Base-by-base conservation (phyloP, 2,113 vertebrate genomes). In the Mellivora capensis region DNA sequence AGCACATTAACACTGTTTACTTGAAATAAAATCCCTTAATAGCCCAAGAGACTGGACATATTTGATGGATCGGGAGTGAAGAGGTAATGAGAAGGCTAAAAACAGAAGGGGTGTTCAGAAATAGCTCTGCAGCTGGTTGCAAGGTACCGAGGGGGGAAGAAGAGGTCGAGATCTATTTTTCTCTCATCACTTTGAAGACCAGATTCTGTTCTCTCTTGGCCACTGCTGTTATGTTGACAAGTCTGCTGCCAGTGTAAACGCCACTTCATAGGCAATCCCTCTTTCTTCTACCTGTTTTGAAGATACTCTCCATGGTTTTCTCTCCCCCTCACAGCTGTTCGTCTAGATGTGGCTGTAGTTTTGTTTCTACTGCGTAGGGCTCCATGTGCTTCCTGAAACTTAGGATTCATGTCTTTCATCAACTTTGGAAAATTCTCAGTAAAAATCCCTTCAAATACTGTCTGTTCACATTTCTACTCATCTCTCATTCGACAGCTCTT, bases 11-110 rank as follows among this genome's bases (percentile, higher is more conserved):
- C 84, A 94, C 94, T 97, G 90, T 97, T 98, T 97, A 95, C 94
- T 98, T 98, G 90, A 91, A 97, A 94, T 97, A 84, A 97, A 98
- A 96, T 90, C 83, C 90, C 84, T 96, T 96, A 89, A 96, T 76
- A 96, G 92, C 85, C 71, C 87, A 69, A 92, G 95, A 96, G 93
- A 83, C 96, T 64, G 69, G 44, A 84, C 57, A 31, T 93, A 97
- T 85, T 96, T 97, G 97, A 84, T 52, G 83, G 96, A 90, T 87
- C 34, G 21, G 74, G 87, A 96, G 34, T 61, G 52, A 74, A 49
- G 71, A 96, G 57, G 90, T 90, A 49, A 96, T 27, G 61, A 71
- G 92, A 72, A 95, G 44, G 61, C 92, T 80, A 34, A 29, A 52
- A 86, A 74, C 62, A 57, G 89, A 94, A 83, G 54, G 79, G 31